Percentiles rank a stretch among this genome's conserved stretches.
These are phyloP conservation scores for Euwallacea fornicatus DNA, from an alignment of 1,140 invertebrate species.

Conservation along the genomic window DNA sequence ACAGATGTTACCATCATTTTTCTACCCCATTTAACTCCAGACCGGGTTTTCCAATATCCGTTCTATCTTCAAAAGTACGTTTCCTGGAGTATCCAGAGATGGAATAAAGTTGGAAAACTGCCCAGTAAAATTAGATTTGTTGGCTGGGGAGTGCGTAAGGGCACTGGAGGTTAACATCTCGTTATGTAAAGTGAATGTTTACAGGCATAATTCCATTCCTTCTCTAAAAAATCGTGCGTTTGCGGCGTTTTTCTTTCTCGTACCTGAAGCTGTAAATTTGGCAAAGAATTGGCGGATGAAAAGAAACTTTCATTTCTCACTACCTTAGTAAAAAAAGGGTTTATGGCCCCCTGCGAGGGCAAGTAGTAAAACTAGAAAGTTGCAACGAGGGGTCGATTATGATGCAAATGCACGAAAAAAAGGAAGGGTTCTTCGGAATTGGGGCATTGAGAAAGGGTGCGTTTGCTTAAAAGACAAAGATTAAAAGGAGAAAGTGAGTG, in stretches of 20 bases:
- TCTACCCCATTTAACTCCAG: too few relatives aligned
- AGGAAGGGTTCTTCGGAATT: slow-evolving; percentile 4
- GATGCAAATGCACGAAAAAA: slow-evolving; percentile 10
- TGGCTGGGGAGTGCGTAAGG: slow-evolving; percentile 29
- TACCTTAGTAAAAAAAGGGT: not conserved
- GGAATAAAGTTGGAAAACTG: slow-evolving; percentile 25
- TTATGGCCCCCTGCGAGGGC: not conserved
- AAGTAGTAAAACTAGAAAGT: slow-evolving; percentile 13
- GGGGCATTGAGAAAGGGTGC: too few relatives aligned
- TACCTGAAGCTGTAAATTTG: too few relatives aligned
- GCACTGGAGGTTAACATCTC: slow-evolving; percentile 49
- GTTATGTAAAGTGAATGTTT: slow-evolving; percentile 54
- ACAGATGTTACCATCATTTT: too few relatives aligned
- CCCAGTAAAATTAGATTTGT: slow-evolving; percentile 32
- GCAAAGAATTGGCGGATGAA: too few relatives aligned
- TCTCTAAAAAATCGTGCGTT: too few relatives aligned
- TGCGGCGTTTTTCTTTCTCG: too few relatives aligned
- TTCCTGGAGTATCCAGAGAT: not conserved
- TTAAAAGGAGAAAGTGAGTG: too few relatives aligned
- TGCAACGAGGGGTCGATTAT: not conserved
- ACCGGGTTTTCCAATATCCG: too few relatives aligned
- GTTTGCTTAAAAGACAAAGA: too few relatives aligned
- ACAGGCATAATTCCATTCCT: slow-evolving; percentile 23
- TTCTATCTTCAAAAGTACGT: too few relatives aligned
- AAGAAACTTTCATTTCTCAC: not conserved